Evolutionary conservation across 2,888 invertebrate species (phyloP), one percentile per base, ranked within the genome.

Genomic region (Eremobia ochroleuca): DNA sequence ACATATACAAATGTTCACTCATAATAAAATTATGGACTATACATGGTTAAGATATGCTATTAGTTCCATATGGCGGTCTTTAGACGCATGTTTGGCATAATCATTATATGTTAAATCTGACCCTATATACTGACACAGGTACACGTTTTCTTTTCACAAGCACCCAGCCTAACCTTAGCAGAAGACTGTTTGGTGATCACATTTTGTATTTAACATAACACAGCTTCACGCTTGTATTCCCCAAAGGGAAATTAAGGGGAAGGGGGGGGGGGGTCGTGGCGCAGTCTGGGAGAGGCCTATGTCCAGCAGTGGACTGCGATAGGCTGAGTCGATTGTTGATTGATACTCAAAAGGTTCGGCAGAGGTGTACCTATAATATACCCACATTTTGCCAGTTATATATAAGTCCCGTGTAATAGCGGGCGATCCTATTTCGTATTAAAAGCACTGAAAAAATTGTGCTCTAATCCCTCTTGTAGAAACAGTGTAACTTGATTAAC

Each of bases 1-100:
- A 81, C 61, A 76, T 68, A 68, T 21, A 58, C 46, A 81, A 83
- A 85, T 64, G 77, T n/a, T 75, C 70, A 52, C 66, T 62, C n/a
- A 55, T 77, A 70, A 25, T 81, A 68, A 62, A 67, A 70, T 77
- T 31, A 61, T 73, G 80, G 11, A 49, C 70, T 82, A 18, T 64
- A 70, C 49, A 77, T 46, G 73, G 66, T 28, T 62, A 31, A 40
- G 25, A 62, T 69, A 49, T 28, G 66, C 28, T 49, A 25, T 61
- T 71, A 13, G 43, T 31, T 31, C 25, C 28, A 52, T 31, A 58
- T 37, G 58, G 34, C 1, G 1, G 6, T 79, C 46, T 73, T 61
- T 55, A 55, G 43, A 21, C 21, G 5, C 69, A 49, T 52, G 66
- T n/a, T 66, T 37, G 4, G 65, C 52, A 82, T 74, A 74, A 66